Evolutionary conservation across 1,140 invertebrate genomes (phyloP), one percentile per base, ranked within the genome.

Genomic region (Drosophila gunungcola): DNA sequence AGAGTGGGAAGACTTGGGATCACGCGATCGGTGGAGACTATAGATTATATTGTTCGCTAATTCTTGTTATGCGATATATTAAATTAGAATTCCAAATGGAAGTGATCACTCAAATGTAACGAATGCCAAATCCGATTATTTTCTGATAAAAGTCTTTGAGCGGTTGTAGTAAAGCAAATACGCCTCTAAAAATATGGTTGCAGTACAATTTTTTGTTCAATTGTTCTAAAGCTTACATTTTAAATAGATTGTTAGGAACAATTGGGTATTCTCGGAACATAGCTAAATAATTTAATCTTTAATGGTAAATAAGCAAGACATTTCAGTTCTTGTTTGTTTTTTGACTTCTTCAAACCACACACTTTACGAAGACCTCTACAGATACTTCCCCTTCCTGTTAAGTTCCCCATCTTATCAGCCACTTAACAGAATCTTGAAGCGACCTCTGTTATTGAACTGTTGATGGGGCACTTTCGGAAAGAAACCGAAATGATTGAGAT

Each of bases 371-470:
- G 36, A 16, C 38, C 53, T 29, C 10, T 12, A 12, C 21, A 39
- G 21, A 13, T 21, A 38, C 56, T 63, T 42, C 58, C 34, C 32
- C 21, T 21, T 48, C 34, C 43, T 41, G 38, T 45, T 39, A 62
- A 42, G 53, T 21, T 41, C 38, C 36, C 13, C 11, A 45, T 34
- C 39, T 46, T 48, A 67, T 62, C 43, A 54, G n/a, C 6, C 32
- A 13, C 27, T 69, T 25, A 29, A 36, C 27, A 39, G 16, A 34
- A 42, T 9, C 32, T 34, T 13, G 4, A 13, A 13, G n/a, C 10
- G 62, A 75, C 61, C 54, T 58, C 48, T 76, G 61, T 43, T 68
- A 55, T 41, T 69, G 73, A 76, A 76, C 73, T 76, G 73, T 51
- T 51, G 45, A 76, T 76, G 62, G 53, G 45, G 25, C 62, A 76